Conservation (phyloP, 2,888 invertebrate genomes). For the Morpho helenor region DNA sequence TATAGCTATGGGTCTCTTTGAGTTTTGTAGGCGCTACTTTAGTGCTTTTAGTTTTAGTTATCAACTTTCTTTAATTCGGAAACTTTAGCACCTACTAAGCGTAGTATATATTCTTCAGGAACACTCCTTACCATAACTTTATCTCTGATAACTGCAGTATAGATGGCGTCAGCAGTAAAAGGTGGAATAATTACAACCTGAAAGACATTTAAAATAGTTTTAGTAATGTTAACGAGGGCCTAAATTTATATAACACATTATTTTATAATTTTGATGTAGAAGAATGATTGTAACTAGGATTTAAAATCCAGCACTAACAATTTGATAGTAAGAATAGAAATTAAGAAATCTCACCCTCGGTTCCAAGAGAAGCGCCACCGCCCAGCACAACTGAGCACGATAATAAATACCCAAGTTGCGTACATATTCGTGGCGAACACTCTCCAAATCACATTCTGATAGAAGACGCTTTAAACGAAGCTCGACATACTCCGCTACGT, state of each 20-base stretch:
- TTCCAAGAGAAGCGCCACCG: conserved; percentile 55
- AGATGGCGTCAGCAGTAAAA: conserved; percentile 35
- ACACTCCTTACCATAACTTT: conserved; percentile 54
- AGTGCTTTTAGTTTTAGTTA: too few relatives aligned
- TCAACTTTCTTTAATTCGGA: too few relatives aligned
- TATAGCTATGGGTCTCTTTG: too few relatives aligned
- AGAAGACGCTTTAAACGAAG: conserved; percentile 40
- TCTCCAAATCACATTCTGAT: conserved; percentile 45
- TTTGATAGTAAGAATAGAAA: too few relatives aligned
- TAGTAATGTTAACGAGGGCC: too few relatives aligned
- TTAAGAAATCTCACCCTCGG: conserved; percentile 43
- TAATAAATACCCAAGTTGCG: conserved; percentile 46
- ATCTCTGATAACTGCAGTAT: conserved; percentile 49
- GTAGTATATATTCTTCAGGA: not conserved
- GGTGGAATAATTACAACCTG: conserved; percentile 54
- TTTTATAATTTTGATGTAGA: not conserved
- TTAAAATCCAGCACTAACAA: too few relatives aligned
- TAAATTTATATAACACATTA: not conserved
- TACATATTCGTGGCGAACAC: conserved; percentile 38
- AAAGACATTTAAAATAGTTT: conserved; percentile 20
- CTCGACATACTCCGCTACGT: conserved; percentile 40
- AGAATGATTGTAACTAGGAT: too few relatives aligned
- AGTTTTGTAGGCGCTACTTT: not conserved
- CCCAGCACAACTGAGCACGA: conserved; percentile 67
- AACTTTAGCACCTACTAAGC: not conserved